A percentile compares a stretch with the other conserved stretches of the same genome.
phyloP scores from a whole-genome alignment of 1,140 invertebrate genomes.

The Heliconius eleuchia region DNA sequence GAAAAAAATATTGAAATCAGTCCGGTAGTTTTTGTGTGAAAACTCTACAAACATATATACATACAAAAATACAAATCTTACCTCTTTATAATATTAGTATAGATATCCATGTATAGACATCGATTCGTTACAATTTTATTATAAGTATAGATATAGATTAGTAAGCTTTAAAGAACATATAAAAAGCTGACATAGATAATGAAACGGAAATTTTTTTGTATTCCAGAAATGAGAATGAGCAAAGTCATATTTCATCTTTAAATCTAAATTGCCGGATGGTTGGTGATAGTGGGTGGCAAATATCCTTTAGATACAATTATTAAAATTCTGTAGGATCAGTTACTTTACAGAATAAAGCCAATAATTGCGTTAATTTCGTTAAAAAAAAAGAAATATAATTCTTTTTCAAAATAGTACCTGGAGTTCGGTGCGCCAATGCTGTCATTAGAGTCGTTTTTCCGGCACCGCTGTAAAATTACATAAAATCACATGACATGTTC shows the following conservation, averaged over 20 bases:
- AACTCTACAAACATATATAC: too few species aligned
- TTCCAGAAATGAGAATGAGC: too few species aligned
- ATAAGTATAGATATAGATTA: too few species aligned
- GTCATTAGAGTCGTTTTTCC: conserved; percentile 98
- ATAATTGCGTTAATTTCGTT: not conserved
- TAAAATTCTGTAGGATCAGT: not conserved
- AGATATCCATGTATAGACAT: too few species aligned
- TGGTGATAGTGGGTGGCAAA: not conserved
- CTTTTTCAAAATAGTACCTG: conserved; percentile 72
- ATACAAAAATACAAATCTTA: too few species aligned
- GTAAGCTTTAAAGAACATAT: too few species aligned
- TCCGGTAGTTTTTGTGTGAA: too few species aligned
- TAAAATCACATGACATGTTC: not conserved
- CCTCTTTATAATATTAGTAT: too few species aligned
- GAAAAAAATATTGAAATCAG: too few species aligned
- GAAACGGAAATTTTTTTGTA: too few species aligned
- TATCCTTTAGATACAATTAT: not conserved
- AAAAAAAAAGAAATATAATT: not conserved
- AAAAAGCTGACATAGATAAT: too few species aligned
- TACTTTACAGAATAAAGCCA: not conserved
- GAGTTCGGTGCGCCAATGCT: conserved; percentile 89
- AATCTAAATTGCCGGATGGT: not conserved
- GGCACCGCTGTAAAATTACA: conserved; percentile 86
- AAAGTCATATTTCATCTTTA: not conserved
- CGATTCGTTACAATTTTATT: too few species aligned